phyloP scores from a whole-genome alignment of 2,797 vertebrate genomes.

The Dicrostonyx torquatus region DNA sequence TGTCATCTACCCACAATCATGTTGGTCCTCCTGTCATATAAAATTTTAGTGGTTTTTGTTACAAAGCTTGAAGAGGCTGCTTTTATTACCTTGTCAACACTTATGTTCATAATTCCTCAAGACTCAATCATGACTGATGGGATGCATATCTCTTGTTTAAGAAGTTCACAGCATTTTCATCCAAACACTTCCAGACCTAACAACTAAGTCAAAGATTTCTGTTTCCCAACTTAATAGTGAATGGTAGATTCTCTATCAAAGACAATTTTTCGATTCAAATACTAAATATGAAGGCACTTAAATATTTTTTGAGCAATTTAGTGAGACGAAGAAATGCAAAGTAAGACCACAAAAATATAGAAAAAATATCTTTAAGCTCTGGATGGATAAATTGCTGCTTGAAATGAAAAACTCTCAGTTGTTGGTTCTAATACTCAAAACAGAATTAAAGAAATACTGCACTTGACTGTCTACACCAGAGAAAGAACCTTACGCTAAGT shows the following conservation, averaged over 20 bases:
- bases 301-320: background rate
- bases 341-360: background rate
- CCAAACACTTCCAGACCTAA: background rate
- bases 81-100: background rate
- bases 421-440: slow-evolving; percentile 26
- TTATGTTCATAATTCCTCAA: slow-evolving; percentile 24
- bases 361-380: background rate
- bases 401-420: slow-evolving; percentile 34
- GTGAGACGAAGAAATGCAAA: background rate
- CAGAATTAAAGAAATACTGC: background rate
- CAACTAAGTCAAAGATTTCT: slow-evolving; percentile 58
- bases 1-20: background rate
- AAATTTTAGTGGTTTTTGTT: background rate
- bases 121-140: background rate
- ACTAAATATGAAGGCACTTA: background rate
- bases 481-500: background rate
- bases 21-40: background rate
- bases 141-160: slow-evolving; percentile 25
- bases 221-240: slow-evolving; percentile 57
- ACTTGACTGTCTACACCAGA: background rate
- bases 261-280: slow-evolving; percentile 47
- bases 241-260: slow-evolving; percentile 57
- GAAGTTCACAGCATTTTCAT: background rate
- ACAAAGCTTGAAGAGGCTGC: background rate
- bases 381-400: background rate